Percentiles rank a stretch among this genome's conserved stretches.
phyloP scores from a whole-genome alignment of 2,113 vertebrate genomes.

The Herpailurus yagouaroundi region DNA sequence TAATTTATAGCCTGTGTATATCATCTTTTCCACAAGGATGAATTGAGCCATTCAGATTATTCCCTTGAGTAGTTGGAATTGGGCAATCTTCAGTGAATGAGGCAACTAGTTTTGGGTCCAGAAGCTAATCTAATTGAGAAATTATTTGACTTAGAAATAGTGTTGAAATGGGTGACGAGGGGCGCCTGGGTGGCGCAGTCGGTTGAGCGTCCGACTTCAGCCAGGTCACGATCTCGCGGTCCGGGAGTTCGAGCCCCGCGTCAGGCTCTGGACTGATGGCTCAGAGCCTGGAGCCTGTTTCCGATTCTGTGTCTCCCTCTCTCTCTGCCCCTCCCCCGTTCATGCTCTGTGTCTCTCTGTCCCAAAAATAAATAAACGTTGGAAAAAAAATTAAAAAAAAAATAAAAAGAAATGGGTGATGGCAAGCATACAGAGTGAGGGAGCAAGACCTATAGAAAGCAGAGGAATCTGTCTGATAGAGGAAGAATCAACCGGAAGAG shows the following conservation, averaged over 20 bases:
- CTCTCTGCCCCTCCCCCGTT: too few species aligned
- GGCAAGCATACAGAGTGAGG: neutral
- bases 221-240: too few species aligned
- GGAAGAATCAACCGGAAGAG: neutral
- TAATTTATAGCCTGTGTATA: neutral
- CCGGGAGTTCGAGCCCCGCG: too few species aligned
- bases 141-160: neutral
- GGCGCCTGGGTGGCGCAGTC: too few species aligned
- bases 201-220: too few species aligned
- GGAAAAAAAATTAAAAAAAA: too few species aligned
- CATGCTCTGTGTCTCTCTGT: too few species aligned
- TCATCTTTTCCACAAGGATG: neutral
- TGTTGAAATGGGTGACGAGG: neutral
- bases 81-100: neutral
- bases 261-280: too few species aligned
- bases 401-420: neutral
- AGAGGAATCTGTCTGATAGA: neutral
- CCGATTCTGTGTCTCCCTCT: too few species aligned
- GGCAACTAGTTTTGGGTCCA: neutral
- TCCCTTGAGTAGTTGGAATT: neutral
- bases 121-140: neutral
- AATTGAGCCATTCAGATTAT: neutral
- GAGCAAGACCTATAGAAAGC: neutral
- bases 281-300: too few species aligned
- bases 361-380: too few species aligned